A percentile compares a stretch with the other conserved stretches of the same genome.
Conservation (phyloP, 2,888 invertebrate genomes). For the Gryllus longicercus region DNA sequence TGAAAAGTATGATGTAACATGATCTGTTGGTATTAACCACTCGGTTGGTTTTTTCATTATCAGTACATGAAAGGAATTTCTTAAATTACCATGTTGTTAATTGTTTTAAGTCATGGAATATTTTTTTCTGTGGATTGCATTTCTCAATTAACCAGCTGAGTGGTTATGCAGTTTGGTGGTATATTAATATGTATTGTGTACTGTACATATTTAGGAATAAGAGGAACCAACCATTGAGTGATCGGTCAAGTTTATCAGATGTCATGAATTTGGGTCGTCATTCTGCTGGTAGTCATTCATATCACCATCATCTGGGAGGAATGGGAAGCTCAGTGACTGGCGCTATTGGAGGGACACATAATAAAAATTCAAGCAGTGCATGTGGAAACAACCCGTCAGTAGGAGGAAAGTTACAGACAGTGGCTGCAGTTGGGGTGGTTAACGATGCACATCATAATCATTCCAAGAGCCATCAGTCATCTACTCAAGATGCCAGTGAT, state of each 20-base stretch:
- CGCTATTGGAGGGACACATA: slow-evolving; percentile 24
- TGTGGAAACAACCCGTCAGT: slow-evolving; percentile 20
- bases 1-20: no score
- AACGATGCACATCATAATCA: slow-evolving; percentile 33
- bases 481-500: slow-evolving; percentile 34
- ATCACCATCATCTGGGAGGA: slow-evolving; percentile 33
- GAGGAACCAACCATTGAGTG: slow-evolving; percentile 36
- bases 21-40: no score
- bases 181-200: neutral
- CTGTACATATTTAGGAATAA: slow-evolving; percentile 37
- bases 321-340: slow-evolving; percentile 23
- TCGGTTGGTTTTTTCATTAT: no score
- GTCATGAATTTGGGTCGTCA: slow-evolving; percentile 26
- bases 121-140: no score
- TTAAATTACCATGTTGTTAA: no score
- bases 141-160: no score
- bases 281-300: slow-evolving; percentile 27
- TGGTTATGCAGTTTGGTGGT: neutral
- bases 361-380: slow-evolving; percentile 32
- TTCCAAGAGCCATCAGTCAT: slow-evolving; percentile 35
- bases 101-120: no score
- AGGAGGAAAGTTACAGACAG: slow-evolving; percentile 18
- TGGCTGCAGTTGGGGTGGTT: slow-evolving; percentile 3
- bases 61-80: no score
- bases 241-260: slow-evolving; percentile 33